Evolutionary conservation across 2,113 vertebrate species (phyloP).

Genomic region (Nannospalax galili): DNA sequence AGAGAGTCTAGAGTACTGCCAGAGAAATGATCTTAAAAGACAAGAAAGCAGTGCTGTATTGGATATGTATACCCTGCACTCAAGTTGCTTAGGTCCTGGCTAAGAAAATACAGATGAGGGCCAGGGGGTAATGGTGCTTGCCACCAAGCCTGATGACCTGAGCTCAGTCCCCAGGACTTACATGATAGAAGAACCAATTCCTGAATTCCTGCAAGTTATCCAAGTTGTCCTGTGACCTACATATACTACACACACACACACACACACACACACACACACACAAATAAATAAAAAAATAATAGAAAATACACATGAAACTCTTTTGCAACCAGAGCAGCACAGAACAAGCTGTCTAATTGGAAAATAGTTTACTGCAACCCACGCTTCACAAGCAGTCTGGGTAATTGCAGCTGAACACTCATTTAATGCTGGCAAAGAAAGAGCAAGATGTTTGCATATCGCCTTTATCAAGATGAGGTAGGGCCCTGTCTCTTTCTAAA

Average conservation of each 20-base stretch:
- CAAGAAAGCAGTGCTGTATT: neutral
- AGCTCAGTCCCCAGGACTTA: neutral
- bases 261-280: neutral
- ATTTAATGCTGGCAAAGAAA: neutral
- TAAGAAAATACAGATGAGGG: neutral
- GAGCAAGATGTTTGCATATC: fast-evolving
- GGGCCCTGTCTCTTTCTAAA: neutral
- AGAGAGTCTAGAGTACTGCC: neutral
- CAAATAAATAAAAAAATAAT: neutral
- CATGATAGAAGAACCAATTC: neutral
- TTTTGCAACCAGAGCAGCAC: neutral
- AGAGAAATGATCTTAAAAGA: neutral
- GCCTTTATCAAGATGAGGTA: neutral
- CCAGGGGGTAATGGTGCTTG: neutral
- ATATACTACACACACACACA: neutral
- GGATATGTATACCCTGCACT: neutral
- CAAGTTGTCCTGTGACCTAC: neutral
- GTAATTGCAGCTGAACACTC: fast-evolving
- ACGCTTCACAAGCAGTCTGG: fast-evolving
- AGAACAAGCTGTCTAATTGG: neutral
- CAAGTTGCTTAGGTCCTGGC: neutral
- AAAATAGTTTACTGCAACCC: neutral
- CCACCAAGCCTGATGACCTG: neutral
- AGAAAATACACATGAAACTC: neutral
- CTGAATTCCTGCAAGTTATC: neutral